Percentiles rank a stretch among this genome's conserved stretches.
phyloP scores from a whole-genome alignment of 2,797 vertebrate genomes.

The Micropoecilia bifurca region DNA sequence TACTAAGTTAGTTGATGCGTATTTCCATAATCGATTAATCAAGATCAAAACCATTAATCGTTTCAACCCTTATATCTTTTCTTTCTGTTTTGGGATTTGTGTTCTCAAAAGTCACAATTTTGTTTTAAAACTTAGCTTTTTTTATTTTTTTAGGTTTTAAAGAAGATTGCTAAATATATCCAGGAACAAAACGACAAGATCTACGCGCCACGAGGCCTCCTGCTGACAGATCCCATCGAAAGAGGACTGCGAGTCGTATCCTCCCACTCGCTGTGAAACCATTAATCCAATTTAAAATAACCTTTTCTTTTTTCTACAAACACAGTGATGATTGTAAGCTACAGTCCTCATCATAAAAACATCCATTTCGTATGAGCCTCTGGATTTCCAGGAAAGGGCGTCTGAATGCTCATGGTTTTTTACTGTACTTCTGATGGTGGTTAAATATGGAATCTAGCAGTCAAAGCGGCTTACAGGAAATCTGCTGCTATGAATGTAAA shows the following conservation, averaged over 20 bases:
- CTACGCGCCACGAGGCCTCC: conserved; percentile 93
- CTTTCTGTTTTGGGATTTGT: no score
- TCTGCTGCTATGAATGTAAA: conserved; percentile 42
- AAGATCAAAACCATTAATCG: no score
- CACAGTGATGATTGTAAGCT: not conserved
- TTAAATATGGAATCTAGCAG: not conserved
- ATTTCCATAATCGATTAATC: no score
- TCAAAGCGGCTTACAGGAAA: not conserved
- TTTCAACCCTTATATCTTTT: no score
- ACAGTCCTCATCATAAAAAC: not conserved
- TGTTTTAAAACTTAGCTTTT: not conserved
- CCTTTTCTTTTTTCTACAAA: not conserved
- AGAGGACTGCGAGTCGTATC: conserved; percentile 98
- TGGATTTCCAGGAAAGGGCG: not conserved
- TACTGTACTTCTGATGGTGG: not conserved
- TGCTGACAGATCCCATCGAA: conserved; percentile 96
- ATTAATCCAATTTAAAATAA: not conserved
- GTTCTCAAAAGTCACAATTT: no score
- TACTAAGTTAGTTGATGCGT: no score
- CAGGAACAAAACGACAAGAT: conserved; percentile 99
- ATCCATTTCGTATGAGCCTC: not conserved
- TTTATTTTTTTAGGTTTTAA: not conserved
- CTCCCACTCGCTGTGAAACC: conserved; percentile 54
- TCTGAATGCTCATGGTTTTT: not conserved
- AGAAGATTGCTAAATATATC: conserved; percentile 91